Conservation (phyloP, 1,140 invertebrate genomes). For the Diploscapter pachys region DNA sequence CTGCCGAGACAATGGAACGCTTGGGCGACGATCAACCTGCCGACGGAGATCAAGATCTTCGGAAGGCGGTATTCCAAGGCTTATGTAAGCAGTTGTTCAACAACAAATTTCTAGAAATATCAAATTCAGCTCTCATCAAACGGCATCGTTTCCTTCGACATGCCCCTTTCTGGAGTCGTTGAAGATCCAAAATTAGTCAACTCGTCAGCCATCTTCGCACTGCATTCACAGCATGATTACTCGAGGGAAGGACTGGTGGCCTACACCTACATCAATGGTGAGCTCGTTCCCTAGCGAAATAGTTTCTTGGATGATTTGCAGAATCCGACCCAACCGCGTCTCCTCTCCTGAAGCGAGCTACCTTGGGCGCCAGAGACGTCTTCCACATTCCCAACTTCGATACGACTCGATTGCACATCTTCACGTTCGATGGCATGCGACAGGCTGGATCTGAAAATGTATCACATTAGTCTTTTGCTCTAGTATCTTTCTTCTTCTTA, state of each 20-base stretch:
- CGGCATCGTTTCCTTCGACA: conserved; percentile 49
- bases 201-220: conserved; percentile 36
- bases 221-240: conserved; percentile 44
- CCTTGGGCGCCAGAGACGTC: conserved; percentile 39
- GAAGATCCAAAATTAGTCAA: conserved; percentile 24
- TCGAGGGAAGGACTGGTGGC: conserved; percentile 37
- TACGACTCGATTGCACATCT: conserved; percentile 39
- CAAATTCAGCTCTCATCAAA: conserved; percentile 43
- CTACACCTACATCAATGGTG: conserved; percentile 29
- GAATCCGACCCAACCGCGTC: conserved; percentile 38
- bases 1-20: conserved; percentile 22
- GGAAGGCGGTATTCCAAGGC: conserved; percentile 39
- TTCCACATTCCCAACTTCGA: conserved; percentile 40
- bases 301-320: conserved; percentile 17
- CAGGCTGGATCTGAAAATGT: conserved; percentile 39
- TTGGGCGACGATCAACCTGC: conserved; percentile 26
- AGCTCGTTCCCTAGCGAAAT: background rate
- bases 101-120: conserved; percentile 3
- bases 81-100: conserved; percentile 32
- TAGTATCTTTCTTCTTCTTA: conserved; percentile 19
- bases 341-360: conserved; percentile 42
- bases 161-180: conserved; percentile 28
- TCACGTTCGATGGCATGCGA: conserved; percentile 43
- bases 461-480: conserved; percentile 5
- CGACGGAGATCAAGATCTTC: conserved; percentile 36